Evolutionary conservation across 1,140 invertebrate genomes (phyloP).

Genomic region (Temnothorax nylanderi): DNA sequence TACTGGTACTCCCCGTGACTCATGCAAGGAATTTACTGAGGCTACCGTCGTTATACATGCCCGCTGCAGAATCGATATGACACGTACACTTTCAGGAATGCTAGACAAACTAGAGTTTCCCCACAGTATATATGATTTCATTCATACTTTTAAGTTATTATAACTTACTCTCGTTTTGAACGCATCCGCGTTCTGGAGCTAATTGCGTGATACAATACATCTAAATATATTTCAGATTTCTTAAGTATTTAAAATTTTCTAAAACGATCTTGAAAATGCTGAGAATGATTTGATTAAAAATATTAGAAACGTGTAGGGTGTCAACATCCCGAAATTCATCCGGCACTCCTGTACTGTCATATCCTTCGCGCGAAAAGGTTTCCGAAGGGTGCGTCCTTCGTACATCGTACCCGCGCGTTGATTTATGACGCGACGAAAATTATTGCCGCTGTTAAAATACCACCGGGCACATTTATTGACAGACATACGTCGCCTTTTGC

Average conservation of each 20-base stretch:
- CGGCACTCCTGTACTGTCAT: not conserved
- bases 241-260: not conserved
- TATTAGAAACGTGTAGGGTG: not conserved
- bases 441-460: slow-evolving; percentile 79
- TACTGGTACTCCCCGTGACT: slow-evolving; percentile 72
- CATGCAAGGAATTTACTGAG: slow-evolving; percentile 71
- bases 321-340: not conserved
- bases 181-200: not conserved
- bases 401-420: slow-evolving; percentile 65
- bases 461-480: slow-evolving; percentile 70
- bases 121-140: not conserved
- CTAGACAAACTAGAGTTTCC: slow-evolving; percentile 51
- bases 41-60: slow-evolving; percentile 49
- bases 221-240: not conserved
- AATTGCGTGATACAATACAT: not conserved
- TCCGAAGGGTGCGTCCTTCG: slow-evolving; percentile 50
- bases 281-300: slow-evolving; percentile 10
- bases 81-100: slow-evolving; percentile 68
- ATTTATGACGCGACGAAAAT: slow-evolving; percentile 81
- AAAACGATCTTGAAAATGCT: not conserved
- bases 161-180: not conserved
- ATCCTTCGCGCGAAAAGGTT: slow-evolving; percentile 13
- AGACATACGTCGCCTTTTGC: slow-evolving; percentile 42
- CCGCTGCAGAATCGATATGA: slow-evolving; percentile 65
- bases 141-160: not conserved